Evolutionary conservation across 2,888 invertebrate genomes (phyloP), one percentile per base, ranked within the genome.

Genomic region (Diachrysia chrysitis): DNA sequence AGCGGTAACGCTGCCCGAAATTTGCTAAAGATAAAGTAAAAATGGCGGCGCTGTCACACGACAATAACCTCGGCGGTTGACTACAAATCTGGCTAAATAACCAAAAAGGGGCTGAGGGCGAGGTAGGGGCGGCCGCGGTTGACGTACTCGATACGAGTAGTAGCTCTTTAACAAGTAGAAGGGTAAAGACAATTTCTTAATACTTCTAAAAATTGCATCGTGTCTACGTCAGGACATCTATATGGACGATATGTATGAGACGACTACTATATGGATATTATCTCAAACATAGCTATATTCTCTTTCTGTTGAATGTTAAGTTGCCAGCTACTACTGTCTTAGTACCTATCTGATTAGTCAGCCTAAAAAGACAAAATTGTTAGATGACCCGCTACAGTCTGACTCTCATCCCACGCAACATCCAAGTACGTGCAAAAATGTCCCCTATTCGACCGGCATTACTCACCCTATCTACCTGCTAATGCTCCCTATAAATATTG

Each of bases 391-490:
- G 67, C 73, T 48, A 25, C 51, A 58, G 62, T 14, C 74, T 67
- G 29, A 35, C 66, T 14, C 78, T 78, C 82, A 66, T 17, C n/a
- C 80, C 83, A 63, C 37, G 48, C 71, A 70, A 73, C 78, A 76
- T 69, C 65, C 57, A 78, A 83, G 80, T 83, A 86, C 85, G 90
- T 88, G 91, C 92, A 92, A 92, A 92, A 93, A 92, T 92, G 89
- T 89, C 89, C 86, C 84, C 82, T 51, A 64, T 65, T 78, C 82
- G 84, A 89, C 93, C 93, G 90, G 83, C 89, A 92, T 92, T 88
- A 91, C 76, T 92, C 90, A 90, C 89, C 80, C 85, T 91, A 90
- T 92, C 91, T 93, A 91, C 92, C 92, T 92, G 87, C 85, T 90
- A 90, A 89, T 87, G 86, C 85, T 73, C 79, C 82, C 88, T 88